Evolutionary conservation across 2,797 vertebrate genomes (phyloP), one percentile per base, ranked within the genome.

Genomic region (Pyrocephalus nanus): DNA sequence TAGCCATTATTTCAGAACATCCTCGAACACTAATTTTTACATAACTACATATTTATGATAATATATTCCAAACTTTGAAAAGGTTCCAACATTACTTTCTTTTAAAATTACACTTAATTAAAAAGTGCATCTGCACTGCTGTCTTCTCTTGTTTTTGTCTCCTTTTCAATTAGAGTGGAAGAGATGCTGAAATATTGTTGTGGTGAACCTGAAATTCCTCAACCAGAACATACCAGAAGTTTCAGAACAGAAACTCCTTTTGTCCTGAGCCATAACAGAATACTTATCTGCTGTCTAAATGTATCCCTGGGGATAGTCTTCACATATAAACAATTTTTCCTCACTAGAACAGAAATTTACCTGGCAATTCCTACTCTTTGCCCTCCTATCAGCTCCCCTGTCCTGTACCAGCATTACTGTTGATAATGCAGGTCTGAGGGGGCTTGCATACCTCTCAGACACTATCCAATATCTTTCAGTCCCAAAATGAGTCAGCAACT

Each of bases 191-290:
- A 88, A 84, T 81, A 47, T 64, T 91, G 55, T 81, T 90, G 66
- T 73, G 60, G 47, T 91, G 38, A 27, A 58, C 57, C 91, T 60
- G n/a, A 88, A 75, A 88, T 88, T 84, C 66, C 64, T 75, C 74
- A 77, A 26, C 5, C 32, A 70, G 78, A 78, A 84, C 11, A 20
- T 55, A 30, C 29, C 66, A 93, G 75, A 60, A 29, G 13, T 60
- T 94, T 94, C 38, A 60, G 73, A 94, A 86, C 58, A 94, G 76
- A 89, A 83, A 53, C 23, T 61, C 11, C 55, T 91, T 92, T 94
- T 79, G 48, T 88, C 27, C 60, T 36, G 32, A 80, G 54, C 62
- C 70, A 78, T 0, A 3, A 48, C 45, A 40, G 74, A 81, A 74
- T 42, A 38, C 11, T 93, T 64, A 58, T 50, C 48, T 81, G 15